Conservation (phyloP, 2,888 invertebrate genomes). For the Lordiphosa andalusiaca region DNA sequence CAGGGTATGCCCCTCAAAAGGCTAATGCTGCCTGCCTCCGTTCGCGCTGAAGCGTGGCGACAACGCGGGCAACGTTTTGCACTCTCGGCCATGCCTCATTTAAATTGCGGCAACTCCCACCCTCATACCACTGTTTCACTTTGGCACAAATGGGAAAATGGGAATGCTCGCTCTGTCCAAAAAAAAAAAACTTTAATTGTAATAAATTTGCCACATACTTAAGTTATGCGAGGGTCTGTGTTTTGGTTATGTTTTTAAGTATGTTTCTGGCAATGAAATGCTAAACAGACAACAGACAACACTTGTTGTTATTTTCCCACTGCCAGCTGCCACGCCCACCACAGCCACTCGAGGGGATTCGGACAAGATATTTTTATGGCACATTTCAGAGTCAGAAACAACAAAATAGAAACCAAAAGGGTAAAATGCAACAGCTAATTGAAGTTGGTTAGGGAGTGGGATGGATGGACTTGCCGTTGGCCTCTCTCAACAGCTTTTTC, state of each 20-base stretch:
- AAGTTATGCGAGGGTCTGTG: constrained; percentile 3
- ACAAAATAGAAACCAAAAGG: background rate
- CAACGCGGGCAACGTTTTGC: constrained; percentile 2
- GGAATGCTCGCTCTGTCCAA: background rate
- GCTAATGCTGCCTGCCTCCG: constrained; percentile 21
- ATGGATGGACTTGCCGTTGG: too few relatives aligned
- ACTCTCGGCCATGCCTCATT: constrained; percentile 56
- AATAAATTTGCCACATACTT: constrained; percentile 62
- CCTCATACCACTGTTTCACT: constrained; percentile 9
- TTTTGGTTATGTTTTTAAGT: background rate
- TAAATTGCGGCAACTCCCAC: constrained; percentile 49
- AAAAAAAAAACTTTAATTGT: constrained; percentile 62
- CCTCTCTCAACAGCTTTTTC: too few relatives aligned
- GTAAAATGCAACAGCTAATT: background rate
- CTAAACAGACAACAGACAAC: constrained; percentile 35
- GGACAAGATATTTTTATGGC: constrained; percentile 40
- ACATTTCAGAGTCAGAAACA: constrained; percentile 25
- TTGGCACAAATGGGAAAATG: background rate
- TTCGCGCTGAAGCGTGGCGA: constrained; percentile 55
- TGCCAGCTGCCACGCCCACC: constrained; percentile 11
- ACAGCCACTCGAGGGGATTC: background rate
- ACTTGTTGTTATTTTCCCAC: constrained; percentile 41
- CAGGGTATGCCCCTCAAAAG: too few relatives aligned
- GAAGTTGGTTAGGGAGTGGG: too few relatives aligned
- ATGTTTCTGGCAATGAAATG: constrained; percentile 35